Percentiles rank a stretch among this genome's conserved stretches.
Evolutionary conservation across 2,797 vertebrate species (phyloP).

Genomic region (Acridotheres tristis): DNA sequence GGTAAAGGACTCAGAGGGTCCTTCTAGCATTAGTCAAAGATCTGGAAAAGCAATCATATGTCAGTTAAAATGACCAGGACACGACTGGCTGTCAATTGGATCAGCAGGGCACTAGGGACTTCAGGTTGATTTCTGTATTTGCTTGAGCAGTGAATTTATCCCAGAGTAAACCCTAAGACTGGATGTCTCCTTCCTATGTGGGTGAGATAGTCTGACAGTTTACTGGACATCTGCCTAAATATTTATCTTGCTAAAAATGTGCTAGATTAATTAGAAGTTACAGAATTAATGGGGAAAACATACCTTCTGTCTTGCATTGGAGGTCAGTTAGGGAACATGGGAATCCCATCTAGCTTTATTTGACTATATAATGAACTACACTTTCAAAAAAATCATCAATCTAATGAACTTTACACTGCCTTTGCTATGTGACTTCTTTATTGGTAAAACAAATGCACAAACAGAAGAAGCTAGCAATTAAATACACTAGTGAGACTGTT

Average conservation of each 20-base stretch:
- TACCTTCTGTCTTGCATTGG: not conserved
- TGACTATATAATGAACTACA: not conserved
- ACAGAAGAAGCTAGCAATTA: not conserved
- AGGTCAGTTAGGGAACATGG: not conserved
- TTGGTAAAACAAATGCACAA: not conserved
- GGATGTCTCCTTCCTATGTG: not conserved
- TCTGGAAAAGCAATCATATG: not conserved
- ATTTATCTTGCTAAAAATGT: constrained; percentile 7
- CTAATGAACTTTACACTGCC: not conserved
- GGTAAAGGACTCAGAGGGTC: not conserved
- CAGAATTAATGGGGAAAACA: not conserved
- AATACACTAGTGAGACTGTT: not conserved
- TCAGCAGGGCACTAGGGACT: not conserved
- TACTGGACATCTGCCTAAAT: constrained; percentile 9
- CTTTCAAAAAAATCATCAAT: not conserved
- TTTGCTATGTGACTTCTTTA: not conserved
- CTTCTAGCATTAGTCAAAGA: not conserved
- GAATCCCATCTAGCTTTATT: not conserved
- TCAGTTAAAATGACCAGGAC: not conserved
- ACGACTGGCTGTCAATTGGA: not conserved
- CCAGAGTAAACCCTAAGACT: not conserved
- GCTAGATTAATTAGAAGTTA: not conserved
- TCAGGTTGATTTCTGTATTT: not conserved
- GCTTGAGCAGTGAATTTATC: not conserved
- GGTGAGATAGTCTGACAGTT: not conserved